These are phyloP conservation scores for Todiramphus chloris DNA, from an alignment of 2,113 vertebrate species.

Conservation along the genomic window DNA sequence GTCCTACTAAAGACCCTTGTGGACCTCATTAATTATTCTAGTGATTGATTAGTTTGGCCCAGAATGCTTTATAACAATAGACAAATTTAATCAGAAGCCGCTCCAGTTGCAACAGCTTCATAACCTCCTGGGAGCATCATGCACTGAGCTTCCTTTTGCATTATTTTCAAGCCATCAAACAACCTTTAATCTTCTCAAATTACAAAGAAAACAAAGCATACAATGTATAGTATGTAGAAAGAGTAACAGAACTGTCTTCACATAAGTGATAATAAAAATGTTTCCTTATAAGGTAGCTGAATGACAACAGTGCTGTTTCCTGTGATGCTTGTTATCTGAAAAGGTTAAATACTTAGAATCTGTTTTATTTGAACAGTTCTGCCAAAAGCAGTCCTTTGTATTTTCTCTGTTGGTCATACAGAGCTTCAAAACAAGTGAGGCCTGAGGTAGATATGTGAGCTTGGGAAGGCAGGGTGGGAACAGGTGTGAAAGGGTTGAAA, in stretches of 20 bases:
- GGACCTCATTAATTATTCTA: background rate
- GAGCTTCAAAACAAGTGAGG: background rate
- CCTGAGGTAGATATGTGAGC: background rate
- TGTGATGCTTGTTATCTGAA: slow-evolving; percentile 9
- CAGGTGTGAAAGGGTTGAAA: background rate
- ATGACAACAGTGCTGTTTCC: background rate
- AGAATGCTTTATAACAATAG: background rate
- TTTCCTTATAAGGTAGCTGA: slow-evolving; percentile 66
- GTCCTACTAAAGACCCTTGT: background rate
- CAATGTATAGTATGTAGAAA: background rate
- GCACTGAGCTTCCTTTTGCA: background rate
- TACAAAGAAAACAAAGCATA: slow-evolving; percentile 4
- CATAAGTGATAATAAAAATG: background rate
- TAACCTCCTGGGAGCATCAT: background rate
- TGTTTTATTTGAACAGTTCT: slow-evolving; percentile 24
- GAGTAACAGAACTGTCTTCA: slow-evolving; percentile 52
- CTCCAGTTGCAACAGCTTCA: background rate
- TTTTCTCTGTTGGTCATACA: background rate
- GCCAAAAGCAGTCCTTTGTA: background rate
- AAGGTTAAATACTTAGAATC: slow-evolving; percentile 70
- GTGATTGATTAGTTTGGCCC: background rate
- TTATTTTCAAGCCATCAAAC: background rate
- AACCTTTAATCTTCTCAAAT: background rate
- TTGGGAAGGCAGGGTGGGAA: background rate
- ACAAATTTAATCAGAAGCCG: slow-evolving; percentile 26